phyloP scores from a whole-genome alignment of 2,113 vertebrate species.

The Cyanoderma ruficeps region DNA sequence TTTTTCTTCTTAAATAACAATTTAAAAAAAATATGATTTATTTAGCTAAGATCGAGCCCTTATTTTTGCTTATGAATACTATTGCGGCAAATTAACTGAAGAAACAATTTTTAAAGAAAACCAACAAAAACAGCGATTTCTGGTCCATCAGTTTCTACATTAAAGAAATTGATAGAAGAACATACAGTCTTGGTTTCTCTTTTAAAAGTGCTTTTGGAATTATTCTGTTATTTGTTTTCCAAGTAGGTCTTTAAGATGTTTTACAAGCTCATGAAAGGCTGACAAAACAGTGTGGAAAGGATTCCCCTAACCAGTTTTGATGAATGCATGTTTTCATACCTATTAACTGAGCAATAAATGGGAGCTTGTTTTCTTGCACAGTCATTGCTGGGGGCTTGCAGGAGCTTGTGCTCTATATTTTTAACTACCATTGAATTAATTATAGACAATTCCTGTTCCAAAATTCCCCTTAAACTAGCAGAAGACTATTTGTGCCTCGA shows the following conservation, averaged over 20 bases:
- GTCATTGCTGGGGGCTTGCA: background rate
- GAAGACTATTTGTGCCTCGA: background rate
- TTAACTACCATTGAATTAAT: background rate
- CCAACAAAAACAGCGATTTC: background rate
- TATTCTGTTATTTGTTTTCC: background rate
- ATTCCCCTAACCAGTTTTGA: background rate
- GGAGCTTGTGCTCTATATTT: background rate
- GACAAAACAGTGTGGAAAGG: background rate
- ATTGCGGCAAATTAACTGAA: background rate
- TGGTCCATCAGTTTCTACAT: background rate
- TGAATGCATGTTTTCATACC: background rate
- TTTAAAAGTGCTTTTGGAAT: background rate
- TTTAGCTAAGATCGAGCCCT: fast-evolving
- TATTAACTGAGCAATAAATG: background rate
- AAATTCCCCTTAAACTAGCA: background rate
- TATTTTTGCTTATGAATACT: background rate
- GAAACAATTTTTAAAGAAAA: background rate
- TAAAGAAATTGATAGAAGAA: background rate
- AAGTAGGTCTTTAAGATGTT: background rate
- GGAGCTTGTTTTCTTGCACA: background rate
- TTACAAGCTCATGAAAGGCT: background rate
- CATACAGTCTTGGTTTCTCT: background rate
- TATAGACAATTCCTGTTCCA: background rate
- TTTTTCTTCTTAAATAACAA: background rate
- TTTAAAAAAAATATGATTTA: fast-evolving